Base-by-base conservation (phyloP, 1,140 invertebrate genomes). In the Apis florea region DNA sequence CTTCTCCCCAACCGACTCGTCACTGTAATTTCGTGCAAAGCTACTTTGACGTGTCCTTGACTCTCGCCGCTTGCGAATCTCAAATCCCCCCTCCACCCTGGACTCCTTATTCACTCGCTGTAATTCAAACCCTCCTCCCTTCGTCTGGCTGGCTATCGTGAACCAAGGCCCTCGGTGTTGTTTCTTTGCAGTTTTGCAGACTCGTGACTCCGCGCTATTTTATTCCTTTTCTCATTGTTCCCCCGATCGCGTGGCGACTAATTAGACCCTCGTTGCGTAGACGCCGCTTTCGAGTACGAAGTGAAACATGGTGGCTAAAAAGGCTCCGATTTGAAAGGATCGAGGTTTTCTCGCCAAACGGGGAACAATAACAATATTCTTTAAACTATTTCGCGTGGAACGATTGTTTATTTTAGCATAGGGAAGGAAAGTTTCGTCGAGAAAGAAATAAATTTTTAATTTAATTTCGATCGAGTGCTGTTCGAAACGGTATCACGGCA, bases 31-130 rank as follows among this genome's bases (percentile, higher is more conserved):
- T 68, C 54, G 82, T 53, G 69, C 61, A 24, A 40, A 71, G 82
- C 61, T 73, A 72, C 82, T 83, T 83, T 72, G 77, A 83, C 77
- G 69, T 83, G 61, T 79, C 69, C 82, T 83, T 81, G 79, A 81
- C 79, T 81, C 72, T 26, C 79, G 71, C 53, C 61, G 78, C 72
- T 68, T 82, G 66, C 26, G 78, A 78, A 82, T 15, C 80, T 13
- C 79, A 8, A 58, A 40, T 40, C 31, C 68, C 24, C 47, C 17
- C 10, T 56, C 24, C 26, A 4, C 24, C 17, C 61, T n/a, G n/a
- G 17, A 49, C 54, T 59, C 47, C 24, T 58, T 69, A 67, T 75
- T 81, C 63, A 75, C 11, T 40, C 79, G 24, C 63, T 24, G 63
- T 51, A 58, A 81, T 79, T 79, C 69, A 79, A 69, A 1, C 40